A percentile compares a stretch with the other conserved stretches of the same genome.
phyloP scores from a whole-genome alignment of 53 echinoderm and acorn worm genomes.

The Holothuria leucospilota region DNA sequence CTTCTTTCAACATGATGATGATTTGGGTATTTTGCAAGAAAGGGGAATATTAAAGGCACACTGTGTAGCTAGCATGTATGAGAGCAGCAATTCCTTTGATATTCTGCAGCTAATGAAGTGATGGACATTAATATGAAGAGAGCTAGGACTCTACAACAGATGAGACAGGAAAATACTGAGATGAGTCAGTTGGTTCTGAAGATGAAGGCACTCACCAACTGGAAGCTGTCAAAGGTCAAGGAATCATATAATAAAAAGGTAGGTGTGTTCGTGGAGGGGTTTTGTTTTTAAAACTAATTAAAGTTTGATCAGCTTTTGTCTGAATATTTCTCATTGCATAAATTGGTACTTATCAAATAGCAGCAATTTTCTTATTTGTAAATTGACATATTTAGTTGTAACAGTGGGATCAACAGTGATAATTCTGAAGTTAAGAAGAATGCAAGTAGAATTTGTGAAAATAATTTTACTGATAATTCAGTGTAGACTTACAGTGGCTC shows the following conservation, averaged over 20 bases:
- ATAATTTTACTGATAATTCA: no score
- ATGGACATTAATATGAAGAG: slow-evolving; percentile 82
- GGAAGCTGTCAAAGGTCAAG: slow-evolving; percentile 84
- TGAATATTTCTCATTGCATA: neutral
- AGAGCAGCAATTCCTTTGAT: no score
- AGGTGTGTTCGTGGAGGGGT: neutral
- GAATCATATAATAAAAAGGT: slow-evolving; percentile 79
- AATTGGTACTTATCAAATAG: neutral
- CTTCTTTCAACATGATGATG: no score
- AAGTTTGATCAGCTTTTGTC: neutral
- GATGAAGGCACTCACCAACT: slow-evolving; percentile 80
- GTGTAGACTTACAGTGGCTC: no score
- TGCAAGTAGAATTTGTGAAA: no score
- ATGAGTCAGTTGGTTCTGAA: slow-evolving; percentile 81
- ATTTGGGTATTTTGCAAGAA: no score
- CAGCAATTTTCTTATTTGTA: neutral
- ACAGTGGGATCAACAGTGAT: no score
- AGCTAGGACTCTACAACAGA: slow-evolving; percentile 74
- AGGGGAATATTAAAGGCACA: no score
- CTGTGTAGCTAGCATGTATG: no score
- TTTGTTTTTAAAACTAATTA: neutral
- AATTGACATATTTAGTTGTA: no score
- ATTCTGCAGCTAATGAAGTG: slow-evolving; percentile 72
- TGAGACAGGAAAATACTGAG: slow-evolving; percentile 87
- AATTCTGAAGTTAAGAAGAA: no score